Evolutionary conservation across 2,888 invertebrate species (phyloP), one percentile per base, ranked within the genome.

Genomic region (Lamellibrachia satsuma): DNA sequence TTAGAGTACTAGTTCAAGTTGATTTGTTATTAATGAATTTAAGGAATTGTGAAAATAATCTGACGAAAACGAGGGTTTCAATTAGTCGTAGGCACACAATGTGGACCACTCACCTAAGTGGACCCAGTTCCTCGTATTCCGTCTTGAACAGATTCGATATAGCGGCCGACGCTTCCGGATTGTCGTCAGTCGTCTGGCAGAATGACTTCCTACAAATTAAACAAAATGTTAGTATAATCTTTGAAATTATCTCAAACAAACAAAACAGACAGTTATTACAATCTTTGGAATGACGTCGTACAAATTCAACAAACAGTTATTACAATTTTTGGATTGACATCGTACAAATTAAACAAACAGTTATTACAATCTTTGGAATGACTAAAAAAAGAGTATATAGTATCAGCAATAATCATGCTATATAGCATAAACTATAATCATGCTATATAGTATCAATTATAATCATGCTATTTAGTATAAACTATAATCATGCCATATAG

Each of bases 151-250:
- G 15, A 3, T 91, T 22, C 9, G 52, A 15, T 3, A 91, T 52
- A 51, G 91, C 91, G 22, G 52, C 91, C 3, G 91, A 52, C n/a
- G 55, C 91, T 57, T 91, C 55, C 11, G 91, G 91, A n/a, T 91
- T 52, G n/a, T 91, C 91, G n/a, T 91, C 91, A 7, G 52, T 22
- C 9, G 52, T 57, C 52, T 91, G 39, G 22, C 52, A 39, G 91
- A 91, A 91, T 8, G 91, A 91, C 22, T 15, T 91, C 52, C 91
- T 91, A 51, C 52, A 52, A 39, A 39, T 39, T 39, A 39, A 39
- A 39, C 55, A 55, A 55, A 55, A 7, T 7, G 55, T 55, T 39
- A 39, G 1, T 55, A 9, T 9, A 55, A 9, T 15, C 60, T 60
- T 60, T 3, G 60, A 11, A 60, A 60, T 60, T 3, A 9, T 39